Evolutionary conservation across 2,113 vertebrate genomes (phyloP).

Genomic region (Ictalurus furcatus): DNA sequence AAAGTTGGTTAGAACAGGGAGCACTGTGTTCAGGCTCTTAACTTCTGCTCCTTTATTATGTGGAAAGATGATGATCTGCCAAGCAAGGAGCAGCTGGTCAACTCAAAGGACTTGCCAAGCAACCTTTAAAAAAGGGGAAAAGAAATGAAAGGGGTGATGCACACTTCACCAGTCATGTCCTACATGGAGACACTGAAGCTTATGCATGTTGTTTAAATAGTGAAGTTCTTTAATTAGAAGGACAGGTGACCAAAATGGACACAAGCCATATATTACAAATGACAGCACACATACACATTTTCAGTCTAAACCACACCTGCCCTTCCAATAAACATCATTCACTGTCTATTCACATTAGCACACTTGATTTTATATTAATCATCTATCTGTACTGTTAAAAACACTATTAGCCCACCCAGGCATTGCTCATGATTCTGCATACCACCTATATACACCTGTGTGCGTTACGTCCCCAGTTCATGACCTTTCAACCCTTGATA

Average conservation of each 20-base stretch:
- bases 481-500: slow-evolving; percentile 30
- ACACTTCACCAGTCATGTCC: neutral
- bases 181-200: slow-evolving; percentile 16
- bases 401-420: neutral
- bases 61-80: neutral
- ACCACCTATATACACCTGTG: slow-evolving; percentile 12
- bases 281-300: slow-evolving; percentile 56
- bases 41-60: slow-evolving; percentile 2
- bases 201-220: slow-evolving; percentile 36
- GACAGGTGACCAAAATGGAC: slow-evolving; percentile 50
- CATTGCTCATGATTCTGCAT: slow-evolving; percentile 13
- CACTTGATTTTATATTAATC: slow-evolving; percentile 28
- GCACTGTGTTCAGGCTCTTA: slow-evolving; percentile 18
- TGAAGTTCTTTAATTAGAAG: slow-evolving; percentile 60
- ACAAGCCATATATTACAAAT: slow-evolving; percentile 52
- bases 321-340: slow-evolving; percentile 63
- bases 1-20: neutral
- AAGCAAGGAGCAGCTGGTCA: slow-evolving; percentile 22
- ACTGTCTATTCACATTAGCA: slow-evolving; percentile 53
- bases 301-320: slow-evolving; percentile 49
- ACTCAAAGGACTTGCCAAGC: slow-evolving; percentile 25
- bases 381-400: slow-evolving; percentile 8
- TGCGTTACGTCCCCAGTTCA: neutral
- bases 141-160: neutral
- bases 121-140: slow-evolving; percentile 16